Conservation (phyloP, 2,113 vertebrate species). For the Sinocyclocheilus anophthalmus region DNA sequence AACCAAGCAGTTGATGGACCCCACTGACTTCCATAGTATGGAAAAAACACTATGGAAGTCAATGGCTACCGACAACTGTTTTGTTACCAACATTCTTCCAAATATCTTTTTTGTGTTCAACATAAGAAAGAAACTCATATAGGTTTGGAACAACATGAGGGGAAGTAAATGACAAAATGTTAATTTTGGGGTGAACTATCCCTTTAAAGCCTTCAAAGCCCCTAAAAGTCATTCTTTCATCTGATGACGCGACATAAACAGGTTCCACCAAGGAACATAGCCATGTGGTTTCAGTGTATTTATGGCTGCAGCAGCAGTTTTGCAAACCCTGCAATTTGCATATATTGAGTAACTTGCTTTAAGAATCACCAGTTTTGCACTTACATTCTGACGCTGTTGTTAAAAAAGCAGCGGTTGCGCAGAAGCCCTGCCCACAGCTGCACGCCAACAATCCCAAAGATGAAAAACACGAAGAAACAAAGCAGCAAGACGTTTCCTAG, state of each 20-base stretch:
- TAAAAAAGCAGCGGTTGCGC: conserved; percentile 54
- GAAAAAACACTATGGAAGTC: no score
- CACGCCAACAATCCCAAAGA: conserved; percentile 56
- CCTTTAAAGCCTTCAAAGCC: neutral
- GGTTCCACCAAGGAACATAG: neutral
- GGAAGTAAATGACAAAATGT: no score
- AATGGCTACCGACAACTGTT: no score
- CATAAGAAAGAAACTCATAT: no score
- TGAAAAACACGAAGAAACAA: conserved; percentile 53
- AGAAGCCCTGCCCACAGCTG: conserved; percentile 58
- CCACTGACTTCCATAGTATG: no score
- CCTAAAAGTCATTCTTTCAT: neutral
- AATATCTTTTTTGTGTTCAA: no score
- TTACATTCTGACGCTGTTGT: conserved; percentile 32
- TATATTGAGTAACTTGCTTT: neutral
- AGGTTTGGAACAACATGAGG: no score
- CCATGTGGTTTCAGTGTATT: neutral
- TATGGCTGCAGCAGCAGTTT: neutral
- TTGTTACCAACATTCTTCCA: no score
- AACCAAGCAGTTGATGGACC: no score
- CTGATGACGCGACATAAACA: neutral
- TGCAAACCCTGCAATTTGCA: neutral
- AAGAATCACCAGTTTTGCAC: neutral
- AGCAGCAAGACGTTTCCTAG: conserved; percentile 58
- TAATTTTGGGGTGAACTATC: no score